Conservation (phyloP, 2,113 vertebrate species). For the Condylura cristata region DNA sequence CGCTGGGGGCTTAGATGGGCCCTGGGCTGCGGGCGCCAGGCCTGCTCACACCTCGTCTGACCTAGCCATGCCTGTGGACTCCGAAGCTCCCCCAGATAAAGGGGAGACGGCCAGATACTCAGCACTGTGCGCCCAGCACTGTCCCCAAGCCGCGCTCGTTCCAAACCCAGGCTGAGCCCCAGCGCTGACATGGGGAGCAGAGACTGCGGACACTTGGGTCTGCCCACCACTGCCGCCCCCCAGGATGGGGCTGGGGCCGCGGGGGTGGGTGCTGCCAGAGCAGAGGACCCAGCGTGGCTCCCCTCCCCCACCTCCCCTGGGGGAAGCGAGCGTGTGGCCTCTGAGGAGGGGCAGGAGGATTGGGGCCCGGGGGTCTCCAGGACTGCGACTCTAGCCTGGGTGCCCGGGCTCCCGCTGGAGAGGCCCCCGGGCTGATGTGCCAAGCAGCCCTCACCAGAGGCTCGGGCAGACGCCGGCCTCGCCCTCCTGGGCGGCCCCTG, state of each 20-base stretch:
- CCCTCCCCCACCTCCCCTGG: rapidly evolving
- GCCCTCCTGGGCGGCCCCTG: rapidly evolving
- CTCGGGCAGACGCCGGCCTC: not conserved
- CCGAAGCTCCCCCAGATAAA: not conserved
- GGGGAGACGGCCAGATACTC: rapidly evolving
- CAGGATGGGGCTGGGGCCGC: rapidly evolving
- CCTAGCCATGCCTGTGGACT: rapidly evolving
- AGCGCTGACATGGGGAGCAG: not conserved
- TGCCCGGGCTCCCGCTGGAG: no score
- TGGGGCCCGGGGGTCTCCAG: not conserved
- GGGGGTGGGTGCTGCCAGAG: no score
- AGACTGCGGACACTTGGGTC: not conserved
- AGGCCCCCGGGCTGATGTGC: not conserved
- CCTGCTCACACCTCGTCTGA: no score
- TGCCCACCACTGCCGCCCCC: no score
- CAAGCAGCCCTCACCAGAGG: not conserved
- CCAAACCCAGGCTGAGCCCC: not conserved
- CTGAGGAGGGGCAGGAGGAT: not conserved
- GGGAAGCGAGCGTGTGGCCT: not conserved
- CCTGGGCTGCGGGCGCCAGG: not conserved
- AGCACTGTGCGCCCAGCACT: no score
- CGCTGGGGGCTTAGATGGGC: not conserved
- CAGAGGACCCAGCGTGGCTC: not conserved
- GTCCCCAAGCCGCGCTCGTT: not conserved
- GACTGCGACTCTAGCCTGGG: not conserved